Base-by-base conservation (phyloP, 2,113 vertebrate genomes). In the Rallus limicola region DNA sequence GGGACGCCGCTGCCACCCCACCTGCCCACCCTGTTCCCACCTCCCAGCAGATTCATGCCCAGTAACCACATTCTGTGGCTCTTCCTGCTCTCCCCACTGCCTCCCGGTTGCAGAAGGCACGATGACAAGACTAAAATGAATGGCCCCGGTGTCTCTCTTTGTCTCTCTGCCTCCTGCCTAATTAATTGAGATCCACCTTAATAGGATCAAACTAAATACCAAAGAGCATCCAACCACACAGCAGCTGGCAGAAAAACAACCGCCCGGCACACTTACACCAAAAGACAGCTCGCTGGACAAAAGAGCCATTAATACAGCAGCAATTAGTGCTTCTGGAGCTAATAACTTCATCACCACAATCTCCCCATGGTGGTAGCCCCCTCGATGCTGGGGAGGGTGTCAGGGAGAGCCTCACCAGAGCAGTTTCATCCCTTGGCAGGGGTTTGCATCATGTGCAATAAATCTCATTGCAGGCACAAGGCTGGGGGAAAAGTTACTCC, bases 171-270 rank as follows among this genome's bases (percentile, higher is more conserved):
- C 91, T 93, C 86, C 80, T 64, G 62, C 33, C 79, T 94, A 95
- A 97, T 96, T 97, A 96, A 97, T 95, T 96, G 92, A 94, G 91
- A 95, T 95, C 95, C 92, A 96, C 97, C 95, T 96, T 97, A 95
- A 96, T 86, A 89, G 94, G 93, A 95, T 96, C 92, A 95, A 93
- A 82, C 90, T 84, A 95, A 96, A 92, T 82, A 95, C 82, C 82
- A 60, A 81, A 83, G 93, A 93, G 90, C 92, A 93, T 91, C 93
- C 93, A 91, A 93, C 48, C 77, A 56, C 96, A 89, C 74, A n/a
- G 93, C 89, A 90, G 90, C 89, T 93, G 96, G 95, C 79, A 91
- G 20, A 50, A 93, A 94, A 96, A 93, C 76, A 95, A 38, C 52
- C 48, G 1, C 93, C 78, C n/a, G 0, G 82, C 6, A 16, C 76